A percentile compares a stretch with the other conserved stretches of the same genome.
Evolutionary conservation across 2,888 invertebrate species (phyloP).

Genomic region (Parnassius glacialis): DNA sequence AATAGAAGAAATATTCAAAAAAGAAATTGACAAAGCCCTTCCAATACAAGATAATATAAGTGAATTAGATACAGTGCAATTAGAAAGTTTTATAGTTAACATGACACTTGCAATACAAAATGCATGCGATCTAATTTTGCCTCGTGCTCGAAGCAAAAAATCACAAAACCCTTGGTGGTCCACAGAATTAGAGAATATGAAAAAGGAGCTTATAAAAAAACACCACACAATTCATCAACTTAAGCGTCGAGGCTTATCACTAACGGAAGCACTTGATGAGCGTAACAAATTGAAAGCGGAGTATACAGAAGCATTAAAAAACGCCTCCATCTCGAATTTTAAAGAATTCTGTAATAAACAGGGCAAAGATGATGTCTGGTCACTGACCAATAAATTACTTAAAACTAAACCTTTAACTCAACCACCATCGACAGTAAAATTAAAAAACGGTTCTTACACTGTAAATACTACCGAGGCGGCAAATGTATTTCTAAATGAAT

Average conservation of each 20-base stretch:
- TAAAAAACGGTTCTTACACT: too few relatives aligned
- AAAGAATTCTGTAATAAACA: slow-evolving; percentile 30
- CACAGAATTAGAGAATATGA: slow-evolving; percentile 16
- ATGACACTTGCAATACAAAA: neutral
- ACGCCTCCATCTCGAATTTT: slow-evolving; percentile 27
- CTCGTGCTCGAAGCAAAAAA: neutral
- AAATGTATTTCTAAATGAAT: too few relatives aligned
- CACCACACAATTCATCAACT: slow-evolving; percentile 22
- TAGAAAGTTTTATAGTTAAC: neutral
- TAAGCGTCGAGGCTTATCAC: neutral
- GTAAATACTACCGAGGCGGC: too few relatives aligned
- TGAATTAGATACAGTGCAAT: neutral
- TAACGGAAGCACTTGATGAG: slow-evolving; percentile 5
- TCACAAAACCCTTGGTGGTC: slow-evolving; percentile 26
- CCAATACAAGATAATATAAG: neutral
- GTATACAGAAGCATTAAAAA: slow-evolving; percentile 21
- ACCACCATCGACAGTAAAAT: too few relatives aligned
- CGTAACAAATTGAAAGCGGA: neutral
- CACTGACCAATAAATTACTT: slow-evolving; percentile 31
- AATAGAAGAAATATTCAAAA: neutral
- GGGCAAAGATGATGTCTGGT: slow-evolving; percentile 9
- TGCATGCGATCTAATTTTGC: neutral
- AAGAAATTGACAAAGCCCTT: neutral
- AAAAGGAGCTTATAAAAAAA: slow-evolving; percentile 12
- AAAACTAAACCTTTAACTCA: slow-evolving; percentile 12